phyloP scores from a whole-genome alignment of 2,797 vertebrate species.

The Characodon lateralis region DNA sequence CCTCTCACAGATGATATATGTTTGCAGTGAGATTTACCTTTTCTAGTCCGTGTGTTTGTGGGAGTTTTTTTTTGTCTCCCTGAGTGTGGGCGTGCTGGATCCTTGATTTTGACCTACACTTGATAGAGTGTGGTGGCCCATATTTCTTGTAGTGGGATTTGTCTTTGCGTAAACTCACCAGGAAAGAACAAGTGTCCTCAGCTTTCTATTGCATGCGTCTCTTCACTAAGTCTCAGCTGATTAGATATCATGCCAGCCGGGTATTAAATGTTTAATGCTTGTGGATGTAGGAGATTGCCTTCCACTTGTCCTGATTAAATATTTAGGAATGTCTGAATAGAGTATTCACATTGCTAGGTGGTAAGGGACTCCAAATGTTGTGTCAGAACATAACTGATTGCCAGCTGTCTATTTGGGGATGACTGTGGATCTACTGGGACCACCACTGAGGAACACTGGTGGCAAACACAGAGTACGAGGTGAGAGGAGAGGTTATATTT shows the following conservation, averaged over 20 bases:
- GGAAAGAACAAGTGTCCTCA: conserved; percentile 45
- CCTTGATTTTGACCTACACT: conserved; percentile 43
- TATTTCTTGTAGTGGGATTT: conserved; percentile 34
- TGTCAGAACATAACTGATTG: conserved; percentile 67
- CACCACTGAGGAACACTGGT: conserved; percentile 45
- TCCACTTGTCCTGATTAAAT: conserved; percentile 82
- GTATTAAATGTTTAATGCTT: conserved; percentile 81
- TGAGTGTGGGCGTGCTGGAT: conserved; percentile 18
- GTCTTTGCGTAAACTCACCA: conserved; percentile 50
- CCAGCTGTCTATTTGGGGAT: conserved; percentile 68
- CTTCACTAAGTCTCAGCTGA: conserved; percentile 62
- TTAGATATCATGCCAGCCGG: conserved; percentile 68
- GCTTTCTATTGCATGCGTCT: conserved; percentile 36
- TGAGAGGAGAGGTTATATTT: conserved; percentile 73
- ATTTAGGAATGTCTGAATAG: conserved; percentile 77
- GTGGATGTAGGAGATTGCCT: conserved; percentile 79
- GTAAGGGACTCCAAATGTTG: conserved; percentile 63
- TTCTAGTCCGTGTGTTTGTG: conserved; percentile 21
- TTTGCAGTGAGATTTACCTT: conserved; percentile 52
- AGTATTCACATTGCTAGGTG: conserved; percentile 73
- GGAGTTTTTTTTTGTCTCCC: neutral
- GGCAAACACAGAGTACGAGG: conserved; percentile 50
- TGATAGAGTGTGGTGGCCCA: conserved; percentile 15
- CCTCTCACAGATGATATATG: conserved; percentile 68
- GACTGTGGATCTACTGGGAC: conserved; percentile 59